Percentiles rank a stretch among this genome's conserved stretches.
These are phyloP conservation scores for Periparus ater DNA, from an alignment of 2,797 vertebrate genomes.

Conservation along the genomic window DNA sequence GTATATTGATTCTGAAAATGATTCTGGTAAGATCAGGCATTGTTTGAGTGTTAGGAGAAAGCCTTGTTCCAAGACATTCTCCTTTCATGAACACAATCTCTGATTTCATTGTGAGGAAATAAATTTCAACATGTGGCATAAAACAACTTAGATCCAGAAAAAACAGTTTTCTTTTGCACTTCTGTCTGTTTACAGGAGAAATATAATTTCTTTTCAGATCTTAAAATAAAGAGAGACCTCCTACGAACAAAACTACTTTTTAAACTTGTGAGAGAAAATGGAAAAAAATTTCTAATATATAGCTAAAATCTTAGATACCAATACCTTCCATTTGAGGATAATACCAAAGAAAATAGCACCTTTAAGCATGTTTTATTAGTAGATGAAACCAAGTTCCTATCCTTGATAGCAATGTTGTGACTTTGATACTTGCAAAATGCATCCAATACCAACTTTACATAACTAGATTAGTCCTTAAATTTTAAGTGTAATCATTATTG, in stretches of 20 bases:
- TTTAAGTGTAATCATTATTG: background rate
- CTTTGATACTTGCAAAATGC: background rate
- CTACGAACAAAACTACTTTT: background rate
- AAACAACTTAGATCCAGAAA: background rate
- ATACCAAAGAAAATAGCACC: background rate
- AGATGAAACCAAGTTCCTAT: background rate
- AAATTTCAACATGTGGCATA: background rate
- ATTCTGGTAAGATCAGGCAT: background rate
- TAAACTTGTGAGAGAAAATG: background rate
- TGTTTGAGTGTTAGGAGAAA: background rate
- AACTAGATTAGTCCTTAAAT: background rate
- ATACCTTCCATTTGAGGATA: background rate
- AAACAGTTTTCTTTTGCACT: fast-evolving
- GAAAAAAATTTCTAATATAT: background rate
- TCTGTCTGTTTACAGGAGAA: background rate
- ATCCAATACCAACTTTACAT: background rate
- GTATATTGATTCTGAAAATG: background rate
- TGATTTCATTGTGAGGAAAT: background rate
- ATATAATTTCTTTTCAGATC: background rate
- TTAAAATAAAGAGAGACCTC: background rate
- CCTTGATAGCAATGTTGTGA: background rate
- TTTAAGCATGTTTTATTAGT: background rate
- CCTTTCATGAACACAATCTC: background rate
- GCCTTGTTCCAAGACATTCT: background rate
- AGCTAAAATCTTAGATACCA: background rate